Percentiles rank a stretch among this genome's conserved stretches.
Conservation (phyloP, 2,797 vertebrate genomes). For the Danionella dracula region DNA sequence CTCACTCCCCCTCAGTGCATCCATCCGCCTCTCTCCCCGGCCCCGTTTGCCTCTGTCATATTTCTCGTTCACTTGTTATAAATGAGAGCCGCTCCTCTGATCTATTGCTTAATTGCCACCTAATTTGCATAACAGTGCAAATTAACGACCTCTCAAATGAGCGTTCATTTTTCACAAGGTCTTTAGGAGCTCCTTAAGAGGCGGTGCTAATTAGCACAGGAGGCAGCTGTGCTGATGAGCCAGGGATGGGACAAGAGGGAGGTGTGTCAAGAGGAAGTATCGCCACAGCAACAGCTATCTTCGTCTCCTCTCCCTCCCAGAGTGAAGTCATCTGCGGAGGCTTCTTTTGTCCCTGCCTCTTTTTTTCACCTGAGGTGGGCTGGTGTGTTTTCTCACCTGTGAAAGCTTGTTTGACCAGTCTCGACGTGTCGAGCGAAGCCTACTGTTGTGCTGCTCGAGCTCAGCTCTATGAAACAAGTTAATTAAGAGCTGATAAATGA, state of each 20-base stretch:
- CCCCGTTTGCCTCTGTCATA: constrained; percentile 74
- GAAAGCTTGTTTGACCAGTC: constrained; percentile 5
- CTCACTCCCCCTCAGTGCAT: constrained; percentile 20
- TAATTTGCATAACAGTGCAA: constrained; percentile 87
- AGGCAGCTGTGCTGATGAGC: constrained; percentile 78
- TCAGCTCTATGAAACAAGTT: constrained; percentile 50
- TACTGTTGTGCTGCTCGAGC: constrained; percentile 38
- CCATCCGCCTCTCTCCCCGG: constrained; percentile 44
- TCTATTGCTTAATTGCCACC: constrained; percentile 82
- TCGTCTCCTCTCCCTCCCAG: constrained; percentile 50
- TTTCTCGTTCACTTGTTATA: constrained; percentile 77
- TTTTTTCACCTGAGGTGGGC: neutral
- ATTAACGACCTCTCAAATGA: constrained; percentile 85
- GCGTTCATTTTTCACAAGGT: constrained; percentile 85
- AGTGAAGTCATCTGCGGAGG: constrained; percentile 13
- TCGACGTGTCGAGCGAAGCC: constrained; percentile 3
- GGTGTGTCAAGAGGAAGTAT: constrained; percentile 26
- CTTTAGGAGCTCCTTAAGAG: constrained; percentile 86
- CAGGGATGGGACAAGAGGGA: constrained; percentile 52
- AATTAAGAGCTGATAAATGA: constrained; percentile 70
- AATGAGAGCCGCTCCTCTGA: constrained; percentile 78
- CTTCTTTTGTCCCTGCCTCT: constrained; percentile 14
- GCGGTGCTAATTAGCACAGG: constrained; percentile 78
- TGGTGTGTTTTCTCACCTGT: constrained; percentile 15
- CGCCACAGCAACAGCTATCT: neutral